These are phyloP conservation scores for Heliconius himera DNA, from an alignment of 1,140 invertebrate genomes.

Conservation along the genomic window DNA sequence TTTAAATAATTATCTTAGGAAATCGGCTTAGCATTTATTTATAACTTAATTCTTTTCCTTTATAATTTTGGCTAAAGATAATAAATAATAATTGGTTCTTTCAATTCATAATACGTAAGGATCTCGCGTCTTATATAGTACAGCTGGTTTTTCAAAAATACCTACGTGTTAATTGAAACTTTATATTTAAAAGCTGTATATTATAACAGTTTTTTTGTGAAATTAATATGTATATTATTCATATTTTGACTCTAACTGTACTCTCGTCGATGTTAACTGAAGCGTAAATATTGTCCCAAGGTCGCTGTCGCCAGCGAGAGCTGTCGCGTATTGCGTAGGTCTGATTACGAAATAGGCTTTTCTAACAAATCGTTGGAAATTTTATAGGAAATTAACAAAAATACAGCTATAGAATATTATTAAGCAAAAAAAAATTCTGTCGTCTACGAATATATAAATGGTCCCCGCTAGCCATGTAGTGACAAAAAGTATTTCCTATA, in stretches of 20 bases:
- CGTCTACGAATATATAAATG: too few relatives aligned
- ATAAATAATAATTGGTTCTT: too few relatives aligned
- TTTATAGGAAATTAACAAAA: background rate
- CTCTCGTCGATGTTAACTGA: constrained; percentile 21
- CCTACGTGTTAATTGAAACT: background rate
- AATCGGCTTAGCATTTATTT: too few relatives aligned
- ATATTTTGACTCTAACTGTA: constrained; percentile 10
- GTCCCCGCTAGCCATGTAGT: too few relatives aligned
- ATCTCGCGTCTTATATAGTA: background rate
- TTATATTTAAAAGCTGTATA: background rate
- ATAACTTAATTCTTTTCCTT: too few relatives aligned
- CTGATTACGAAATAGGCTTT: background rate
- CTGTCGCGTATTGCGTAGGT: constrained; percentile 11
- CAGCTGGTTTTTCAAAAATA: background rate
- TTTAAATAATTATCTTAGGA: too few relatives aligned
- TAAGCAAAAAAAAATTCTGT: too few relatives aligned
- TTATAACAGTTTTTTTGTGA: background rate
- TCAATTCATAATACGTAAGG: too few relatives aligned
- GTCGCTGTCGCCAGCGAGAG: constrained; percentile 23
- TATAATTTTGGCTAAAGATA: too few relatives aligned
- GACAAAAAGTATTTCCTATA: too few relatives aligned
- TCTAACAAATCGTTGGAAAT: background rate
- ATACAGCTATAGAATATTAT: too few relatives aligned
- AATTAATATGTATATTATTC: background rate
- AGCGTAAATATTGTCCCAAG: constrained; percentile 19